A percentile compares a stretch with the other conserved stretches of the same genome.
Evolutionary conservation across 2,113 vertebrate species (phyloP).

Genomic region (Plotosus lineatus): DNA sequence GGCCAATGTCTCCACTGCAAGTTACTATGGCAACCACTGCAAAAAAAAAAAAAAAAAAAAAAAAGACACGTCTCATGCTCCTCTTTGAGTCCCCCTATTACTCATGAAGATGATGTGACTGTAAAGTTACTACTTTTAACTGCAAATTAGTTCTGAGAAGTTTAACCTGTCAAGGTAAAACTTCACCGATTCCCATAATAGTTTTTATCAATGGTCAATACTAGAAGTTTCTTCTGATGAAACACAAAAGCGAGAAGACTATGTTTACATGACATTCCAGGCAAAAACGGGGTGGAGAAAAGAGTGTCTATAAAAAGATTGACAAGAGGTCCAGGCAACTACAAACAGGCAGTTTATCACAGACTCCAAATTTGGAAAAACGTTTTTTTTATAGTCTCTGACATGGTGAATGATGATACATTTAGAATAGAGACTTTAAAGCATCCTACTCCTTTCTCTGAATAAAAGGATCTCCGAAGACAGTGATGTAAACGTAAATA

Average conservation of each 20-base stretch:
- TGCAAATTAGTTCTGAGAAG: not conserved
- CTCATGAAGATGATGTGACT: not conserved
- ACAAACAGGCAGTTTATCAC: not conserved
- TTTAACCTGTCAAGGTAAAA: not conserved
- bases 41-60: slow-evolving; percentile 56
- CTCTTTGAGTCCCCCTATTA: slow-evolving; percentile 1
- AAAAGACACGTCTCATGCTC: slow-evolving; percentile 40
- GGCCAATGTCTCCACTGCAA: slow-evolving; percentile 41
- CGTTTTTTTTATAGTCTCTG: not conserved
- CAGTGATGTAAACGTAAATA: not conserved
- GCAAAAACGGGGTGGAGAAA: not conserved
- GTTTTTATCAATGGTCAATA: not conserved
- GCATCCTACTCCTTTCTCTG: not conserved
- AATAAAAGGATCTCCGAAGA: not conserved
- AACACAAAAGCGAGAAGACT: no score
- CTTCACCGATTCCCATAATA: not conserved
- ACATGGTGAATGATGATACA: not conserved
- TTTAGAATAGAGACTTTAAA: not conserved
- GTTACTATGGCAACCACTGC: slow-evolving; percentile 64
- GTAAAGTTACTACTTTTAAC: not conserved
- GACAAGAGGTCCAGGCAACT: not conserved
- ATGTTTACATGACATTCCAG: not conserved
- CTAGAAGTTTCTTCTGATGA: not conserved
- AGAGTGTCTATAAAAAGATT: not conserved
- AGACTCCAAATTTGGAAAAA: not conserved